A percentile compares a stretch with the other conserved stretches of the same genome.
Conservation (phyloP, 2,797 vertebrate genomes). For the Tarsius wallacei region DNA sequence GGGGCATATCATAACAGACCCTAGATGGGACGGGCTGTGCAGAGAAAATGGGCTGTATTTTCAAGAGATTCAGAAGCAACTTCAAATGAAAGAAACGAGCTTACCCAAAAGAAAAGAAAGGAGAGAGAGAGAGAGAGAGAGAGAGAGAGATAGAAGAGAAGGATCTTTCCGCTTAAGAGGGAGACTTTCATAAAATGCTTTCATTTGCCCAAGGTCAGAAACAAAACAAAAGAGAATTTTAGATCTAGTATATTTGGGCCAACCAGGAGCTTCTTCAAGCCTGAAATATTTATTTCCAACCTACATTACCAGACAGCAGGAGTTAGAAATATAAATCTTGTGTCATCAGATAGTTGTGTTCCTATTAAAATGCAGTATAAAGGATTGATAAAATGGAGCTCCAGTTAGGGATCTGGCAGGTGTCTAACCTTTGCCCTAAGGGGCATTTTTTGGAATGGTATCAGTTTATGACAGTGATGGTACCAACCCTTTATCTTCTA, state of each 20-base stretch:
- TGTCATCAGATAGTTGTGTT: constrained; percentile 71
- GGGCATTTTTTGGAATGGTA: constrained; percentile 80
- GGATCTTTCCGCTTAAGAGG: constrained; percentile 42
- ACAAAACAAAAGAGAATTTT: constrained; percentile 75
- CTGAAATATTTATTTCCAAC: constrained; percentile 85
- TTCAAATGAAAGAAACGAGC: background rate
- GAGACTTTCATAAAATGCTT: constrained; percentile 54
- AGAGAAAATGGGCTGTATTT: constrained; percentile 67
- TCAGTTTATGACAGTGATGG: constrained; percentile 82
- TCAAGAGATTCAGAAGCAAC: constrained; percentile 55
- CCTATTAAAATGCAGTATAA: constrained; percentile 69
- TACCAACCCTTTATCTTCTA: constrained; percentile 86
- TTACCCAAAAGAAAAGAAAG: background rate
- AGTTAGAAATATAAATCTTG: constrained; percentile 76
- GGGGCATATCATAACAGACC: background rate
- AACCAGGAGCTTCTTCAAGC: constrained; percentile 80
- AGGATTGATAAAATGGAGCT: constrained; percentile 80
- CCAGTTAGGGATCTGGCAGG: constrained; percentile 79
- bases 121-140: background rate
- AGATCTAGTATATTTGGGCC: constrained; percentile 63
- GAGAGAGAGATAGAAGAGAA: constrained; percentile 70
- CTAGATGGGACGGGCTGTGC: background rate
- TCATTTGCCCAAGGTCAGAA: constrained; percentile 82
- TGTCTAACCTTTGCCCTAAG: constrained; percentile 82
- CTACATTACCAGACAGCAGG: constrained; percentile 83